Base-by-base conservation (phyloP, 2,888 invertebrate genomes). In the Girardia tigrina region DNA sequence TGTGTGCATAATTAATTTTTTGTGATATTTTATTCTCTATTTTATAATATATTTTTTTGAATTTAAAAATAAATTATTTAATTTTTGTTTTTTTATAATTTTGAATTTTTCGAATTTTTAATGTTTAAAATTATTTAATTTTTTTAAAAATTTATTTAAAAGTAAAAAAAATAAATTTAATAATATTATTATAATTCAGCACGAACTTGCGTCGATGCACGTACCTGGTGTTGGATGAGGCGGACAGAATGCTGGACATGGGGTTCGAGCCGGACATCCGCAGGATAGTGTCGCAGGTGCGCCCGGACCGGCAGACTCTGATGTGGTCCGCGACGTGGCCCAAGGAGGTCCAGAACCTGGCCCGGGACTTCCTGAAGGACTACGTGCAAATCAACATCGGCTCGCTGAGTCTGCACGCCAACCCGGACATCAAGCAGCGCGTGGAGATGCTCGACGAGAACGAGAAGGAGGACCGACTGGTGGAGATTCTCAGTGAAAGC, bases 281-380 rank as follows among this genome's bases (percentile, higher is more conserved):
- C 70, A 93, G 93, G 83, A 92, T 94, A 78, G 90, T 94, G 80
- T 91, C 92, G 83, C 93, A 94, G 83, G 91, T 94, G 80, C 16
- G 86, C 85, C 92, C 93, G 69, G 90, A 95, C 85, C 86, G 93
- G 78, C 94, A 94, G 85, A 92, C 92, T 0, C 87, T 97, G 56
- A 99, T 98, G 98, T 98, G 95, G 93, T 94, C 94, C 42, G 98
- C 98, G 0, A 99, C 98, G 0, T 98, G 98, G 98, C 98, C 98
- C 0, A 94, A 94, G 82, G 98, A 98, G 86, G 97, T 95, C 0
- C 89, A 91, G 79, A 90, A 90, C 79, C 85, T 98, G 77, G 98
- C 98, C 0, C 91, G 94, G 81, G 97, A 98, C 84, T 98, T 97
- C 85, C 88, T 98, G 14, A 88, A 88, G 75, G 91, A 97, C 82